These are phyloP conservation scores for Drosophila varians DNA, from an alignment of 1,140 invertebrate genomes.

Conservation along the genomic window DNA sequence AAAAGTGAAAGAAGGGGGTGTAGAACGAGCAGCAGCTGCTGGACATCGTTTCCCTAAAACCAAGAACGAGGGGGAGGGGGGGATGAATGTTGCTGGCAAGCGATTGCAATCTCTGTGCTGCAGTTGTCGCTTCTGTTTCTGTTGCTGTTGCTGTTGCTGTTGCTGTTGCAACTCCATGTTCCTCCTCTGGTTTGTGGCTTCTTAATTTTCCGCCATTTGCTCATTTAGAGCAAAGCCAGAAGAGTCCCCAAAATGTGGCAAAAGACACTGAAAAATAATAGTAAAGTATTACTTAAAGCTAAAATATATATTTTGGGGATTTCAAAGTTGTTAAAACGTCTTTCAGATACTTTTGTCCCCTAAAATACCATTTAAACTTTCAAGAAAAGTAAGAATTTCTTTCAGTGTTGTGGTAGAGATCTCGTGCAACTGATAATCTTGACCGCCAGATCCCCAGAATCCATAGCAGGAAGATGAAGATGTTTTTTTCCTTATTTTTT, in stretches of 20 bases:
- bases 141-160: conserved; percentile 8
- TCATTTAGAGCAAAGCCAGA: conserved; percentile 59
- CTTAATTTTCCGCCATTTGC: conserved; percentile 80
- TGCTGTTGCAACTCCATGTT: conserved; percentile 14
- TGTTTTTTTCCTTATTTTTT: conserved; percentile 36
- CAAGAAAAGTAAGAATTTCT: not conserved
- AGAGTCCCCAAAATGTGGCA: conserved; percentile 33
- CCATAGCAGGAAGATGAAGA: conserved; percentile 57
- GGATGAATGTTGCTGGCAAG: conserved; percentile 42
- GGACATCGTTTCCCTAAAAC: conserved; percentile 36
- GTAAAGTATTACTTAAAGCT: too few species aligned
- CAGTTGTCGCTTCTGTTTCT: conserved; percentile 42
- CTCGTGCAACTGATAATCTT: conserved; percentile 61
- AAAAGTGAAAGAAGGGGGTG: conserved; percentile 7
- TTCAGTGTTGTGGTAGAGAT: conserved; percentile 38
- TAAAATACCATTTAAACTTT: not conserved
- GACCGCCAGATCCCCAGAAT: conserved; percentile 8
- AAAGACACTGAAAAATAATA: not conserved
- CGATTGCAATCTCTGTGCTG: conserved; percentile 70
- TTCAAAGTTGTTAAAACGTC: too few species aligned
- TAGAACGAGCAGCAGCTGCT: conserved; percentile 42
- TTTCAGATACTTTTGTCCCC: not conserved
- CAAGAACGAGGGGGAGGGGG: conserved; percentile 3
- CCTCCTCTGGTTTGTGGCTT: conserved; percentile 5
- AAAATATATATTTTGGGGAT: not conserved